Conservation (phyloP, 2,888 invertebrate genomes). For the Heliconius cydno region DNA sequence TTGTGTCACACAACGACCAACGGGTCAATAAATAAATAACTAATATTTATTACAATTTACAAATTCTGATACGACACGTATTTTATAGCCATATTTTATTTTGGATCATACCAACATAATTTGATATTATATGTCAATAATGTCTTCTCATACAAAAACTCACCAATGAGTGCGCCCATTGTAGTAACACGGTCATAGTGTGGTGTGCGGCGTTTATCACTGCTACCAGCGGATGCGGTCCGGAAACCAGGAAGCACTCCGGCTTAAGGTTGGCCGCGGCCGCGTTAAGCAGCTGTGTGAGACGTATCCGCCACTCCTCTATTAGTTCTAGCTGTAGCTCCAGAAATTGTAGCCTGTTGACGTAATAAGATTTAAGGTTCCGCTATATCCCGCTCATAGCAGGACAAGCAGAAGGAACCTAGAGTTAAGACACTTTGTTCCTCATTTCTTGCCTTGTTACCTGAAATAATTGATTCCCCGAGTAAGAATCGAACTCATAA, state of each 20-base stretch:
- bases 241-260: constrained; percentile 62
- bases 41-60: neutral
- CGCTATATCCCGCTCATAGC: no score
- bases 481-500: neutral
- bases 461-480: no score
- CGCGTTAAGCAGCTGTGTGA: constrained; percentile 88
- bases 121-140: neutral
- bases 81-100: neutral
- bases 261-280: constrained; percentile 55
- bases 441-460: neutral
- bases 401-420: neutral
- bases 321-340: constrained; percentile 94
- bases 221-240: constrained; percentile 85
- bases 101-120: neutral
- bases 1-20: no score
- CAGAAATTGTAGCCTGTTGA: constrained; percentile 89
- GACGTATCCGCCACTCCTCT: constrained; percentile 94
- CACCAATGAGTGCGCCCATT: constrained; percentile 79
- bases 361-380: no score
- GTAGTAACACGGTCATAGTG: constrained; percentile 69
- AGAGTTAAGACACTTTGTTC: neutral
- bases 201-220: constrained; percentile 77
- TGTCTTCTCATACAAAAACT: constrained; percentile 19
- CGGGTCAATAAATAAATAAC: no score
- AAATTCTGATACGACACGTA: neutral